phyloP scores from a whole-genome alignment of 53 echinoderm and acorn worm genomes.

The Echinarachnius parma region DNA sequence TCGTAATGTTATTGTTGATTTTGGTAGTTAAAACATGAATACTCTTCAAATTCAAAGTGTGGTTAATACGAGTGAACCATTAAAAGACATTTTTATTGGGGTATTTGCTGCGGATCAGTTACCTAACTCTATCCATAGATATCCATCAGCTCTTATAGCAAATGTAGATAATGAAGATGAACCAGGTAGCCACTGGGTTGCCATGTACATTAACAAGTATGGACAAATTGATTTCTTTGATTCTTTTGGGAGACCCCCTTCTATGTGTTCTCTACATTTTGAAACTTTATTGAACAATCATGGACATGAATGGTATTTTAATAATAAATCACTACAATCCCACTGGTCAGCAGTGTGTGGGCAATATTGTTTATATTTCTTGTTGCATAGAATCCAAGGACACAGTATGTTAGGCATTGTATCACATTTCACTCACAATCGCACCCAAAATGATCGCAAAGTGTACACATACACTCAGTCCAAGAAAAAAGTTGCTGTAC shows the following conservation, averaged over 20 bases:
- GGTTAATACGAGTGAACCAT: too few species aligned
- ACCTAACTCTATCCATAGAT: not conserved
- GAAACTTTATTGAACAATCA: not conserved
- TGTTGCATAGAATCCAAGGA: not conserved
- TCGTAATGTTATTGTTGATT: constrained; percentile 26
- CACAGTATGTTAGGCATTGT: not conserved
- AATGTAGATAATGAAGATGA: constrained; percentile 7
- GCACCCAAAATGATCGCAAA: too few species aligned
- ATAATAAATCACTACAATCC: not conserved
- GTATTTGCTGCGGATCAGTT: too few species aligned
- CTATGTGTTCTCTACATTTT: constrained; percentile 11
- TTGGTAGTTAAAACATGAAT: not conserved
- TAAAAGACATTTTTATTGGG: too few species aligned
- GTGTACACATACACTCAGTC: too few species aligned
- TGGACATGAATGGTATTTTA: not conserved
- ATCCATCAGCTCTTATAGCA: not conserved
- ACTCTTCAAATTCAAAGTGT: too few species aligned
- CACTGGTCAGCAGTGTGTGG: not conserved
- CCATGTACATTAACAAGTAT: not conserved
- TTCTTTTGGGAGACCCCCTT: constrained; percentile 8
- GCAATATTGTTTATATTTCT: not conserved
- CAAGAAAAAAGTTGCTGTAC: too few species aligned
- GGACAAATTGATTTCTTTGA: constrained; percentile 4
- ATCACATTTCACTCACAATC: not conserved
- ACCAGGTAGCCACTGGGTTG: constrained; percentile 16